phyloP scores from a whole-genome alignment of 2,797 vertebrate genomes.

The Protosalanx chinensis region DNA sequence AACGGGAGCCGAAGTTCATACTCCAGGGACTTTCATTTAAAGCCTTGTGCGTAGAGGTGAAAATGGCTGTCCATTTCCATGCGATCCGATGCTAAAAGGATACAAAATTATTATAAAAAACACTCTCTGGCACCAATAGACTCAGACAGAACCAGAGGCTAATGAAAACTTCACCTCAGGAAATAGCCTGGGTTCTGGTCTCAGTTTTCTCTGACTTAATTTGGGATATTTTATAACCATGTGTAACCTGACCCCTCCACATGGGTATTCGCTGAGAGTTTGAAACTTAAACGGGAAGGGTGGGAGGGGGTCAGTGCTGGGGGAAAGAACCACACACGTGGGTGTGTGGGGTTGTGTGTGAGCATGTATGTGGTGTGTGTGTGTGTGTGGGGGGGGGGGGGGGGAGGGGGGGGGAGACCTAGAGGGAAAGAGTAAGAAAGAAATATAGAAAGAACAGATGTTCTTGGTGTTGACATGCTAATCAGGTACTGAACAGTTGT shows the following conservation, averaged over 20 bases:
- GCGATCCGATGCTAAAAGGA: conserved; percentile 56
- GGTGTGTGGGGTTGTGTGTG: conserved; percentile 23
- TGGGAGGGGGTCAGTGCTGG: too few relatives aligned
- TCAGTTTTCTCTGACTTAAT: conserved; percentile 70
- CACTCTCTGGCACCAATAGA: conserved; percentile 21
- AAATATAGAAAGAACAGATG: conserved; percentile 57
- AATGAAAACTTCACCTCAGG: conserved; percentile 65
- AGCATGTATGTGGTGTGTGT: conserved; percentile 18
- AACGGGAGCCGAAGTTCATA: conserved; percentile 57
- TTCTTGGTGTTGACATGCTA: conserved; percentile 57
- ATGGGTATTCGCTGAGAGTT: conserved; percentile 73
- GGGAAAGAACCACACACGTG: conserved; percentile 17
- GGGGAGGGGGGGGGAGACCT: conserved; percentile 48
- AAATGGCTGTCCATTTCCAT: conserved; percentile 58
- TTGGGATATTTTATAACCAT: conserved; percentile 75
- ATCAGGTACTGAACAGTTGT: too few relatives aligned
- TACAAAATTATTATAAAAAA: conserved; percentile 28
- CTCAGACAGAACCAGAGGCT: conserved; percentile 55
- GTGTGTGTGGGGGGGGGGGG: conserved; percentile 52
- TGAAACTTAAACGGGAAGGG: conserved; percentile 62
- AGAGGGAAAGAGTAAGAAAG: background rate
- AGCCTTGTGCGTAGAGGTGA: conserved; percentile 50
- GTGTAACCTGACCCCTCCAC: conserved; percentile 68
- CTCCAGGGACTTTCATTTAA: conserved; percentile 56
- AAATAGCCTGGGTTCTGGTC: conserved; percentile 60